Base-by-base conservation (phyloP, 2,888 invertebrate species). In the Leptinotarsa peninsularis region DNA sequence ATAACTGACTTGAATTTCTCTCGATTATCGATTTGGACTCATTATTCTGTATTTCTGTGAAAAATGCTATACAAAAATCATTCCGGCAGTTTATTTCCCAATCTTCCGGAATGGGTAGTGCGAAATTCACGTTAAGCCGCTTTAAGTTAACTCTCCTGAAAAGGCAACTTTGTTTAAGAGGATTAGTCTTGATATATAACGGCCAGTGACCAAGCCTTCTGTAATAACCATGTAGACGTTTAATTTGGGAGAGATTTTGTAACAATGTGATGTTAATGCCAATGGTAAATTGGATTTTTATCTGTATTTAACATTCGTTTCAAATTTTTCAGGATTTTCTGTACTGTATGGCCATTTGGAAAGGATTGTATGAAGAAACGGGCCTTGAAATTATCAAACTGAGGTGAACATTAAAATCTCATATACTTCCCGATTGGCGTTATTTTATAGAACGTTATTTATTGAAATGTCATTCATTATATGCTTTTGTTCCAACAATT, bases 121-220 rank as follows among this genome's bases (percentile, higher is more conserved):
- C 79, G 80, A 81, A 83, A 84, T 82, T 82, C 80, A 72, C 81
- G 85, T 84, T 86, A 85, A 86, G 84, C 85, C 82, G 76, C 82
- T 85, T 83, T 86, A 85, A 85, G 85, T 85, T 84, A 84, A 83
- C 84, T 85, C 82, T 81, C 81, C 85, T 83, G 84, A 85, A 86
- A 85, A 86, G 86, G 85, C 85, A 86, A 85, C 86, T 85, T 85
- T 84, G 83, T 84, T 83, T 85, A 86, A 86, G 86, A 83, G 85
- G 86, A 86, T 86, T 86, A 86, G 81, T 79, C 82, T 82, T 86
- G 86, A 86, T 86, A 86, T 86, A 86, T 86, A 86, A 86, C 86
- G 85, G 84, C 82, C 82, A 82, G 82, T 85, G 83, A 82, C 82
- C 83, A 82, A 82, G 81, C 80, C 80, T 80, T 80, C 82, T 81